Evolutionary conservation across 2,113 vertebrate genomes (phyloP).

Genomic region (Vulpes ferrilata): DNA sequence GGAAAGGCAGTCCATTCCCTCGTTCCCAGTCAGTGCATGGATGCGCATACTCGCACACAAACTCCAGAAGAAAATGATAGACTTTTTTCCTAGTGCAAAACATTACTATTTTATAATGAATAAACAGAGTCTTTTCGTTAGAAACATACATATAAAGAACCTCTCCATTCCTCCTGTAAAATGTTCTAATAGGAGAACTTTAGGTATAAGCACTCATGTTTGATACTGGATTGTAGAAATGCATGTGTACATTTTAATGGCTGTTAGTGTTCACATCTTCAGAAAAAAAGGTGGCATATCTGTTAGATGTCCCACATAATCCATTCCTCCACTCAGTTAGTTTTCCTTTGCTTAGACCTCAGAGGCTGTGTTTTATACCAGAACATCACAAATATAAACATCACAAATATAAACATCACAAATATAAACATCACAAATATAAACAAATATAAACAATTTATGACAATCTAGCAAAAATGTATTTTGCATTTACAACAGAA

Average conservation of each 20-base stretch:
- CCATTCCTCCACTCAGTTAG: neutral
- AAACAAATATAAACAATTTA: neutral
- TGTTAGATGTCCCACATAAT: neutral
- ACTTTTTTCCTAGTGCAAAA: neutral
- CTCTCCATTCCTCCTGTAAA: neutral
- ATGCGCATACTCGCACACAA: rapidly evolving
- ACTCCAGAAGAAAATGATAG: neutral
- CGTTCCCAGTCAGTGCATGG: neutral
- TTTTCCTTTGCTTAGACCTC: neutral
- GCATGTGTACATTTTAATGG: neutral
- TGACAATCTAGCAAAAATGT: neutral
- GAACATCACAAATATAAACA: neutral
- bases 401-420: neutral
- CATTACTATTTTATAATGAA: neutral
- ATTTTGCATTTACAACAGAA: neutral
- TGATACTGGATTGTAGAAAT: neutral
- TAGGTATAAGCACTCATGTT: neutral
- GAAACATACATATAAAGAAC: neutral
- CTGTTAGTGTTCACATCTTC: neutral
- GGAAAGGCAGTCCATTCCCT: neutral
- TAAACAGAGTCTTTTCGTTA: neutral
- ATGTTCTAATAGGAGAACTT: neutral
- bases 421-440: neutral
- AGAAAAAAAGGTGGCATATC: neutral
- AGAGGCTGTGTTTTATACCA: neutral